phyloP scores from a whole-genome alignment of 2,797 vertebrate species.

The Ptychadena robeensis region DNA sequence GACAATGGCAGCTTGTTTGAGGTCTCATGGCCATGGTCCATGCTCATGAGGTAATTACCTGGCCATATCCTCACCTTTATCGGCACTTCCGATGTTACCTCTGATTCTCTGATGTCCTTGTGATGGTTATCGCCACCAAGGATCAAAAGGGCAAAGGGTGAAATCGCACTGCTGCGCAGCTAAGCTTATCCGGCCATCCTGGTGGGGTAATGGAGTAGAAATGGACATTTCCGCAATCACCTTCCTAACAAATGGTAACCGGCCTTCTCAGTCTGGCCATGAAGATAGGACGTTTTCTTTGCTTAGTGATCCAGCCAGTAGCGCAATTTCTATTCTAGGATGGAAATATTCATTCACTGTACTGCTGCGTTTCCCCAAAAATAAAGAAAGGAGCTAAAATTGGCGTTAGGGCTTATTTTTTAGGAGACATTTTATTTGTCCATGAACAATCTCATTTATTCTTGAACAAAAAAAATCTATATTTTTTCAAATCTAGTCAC shows the following conservation, averaged over 20 bases:
- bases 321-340: too few relatives aligned
- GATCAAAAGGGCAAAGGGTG: constrained; percentile 61
- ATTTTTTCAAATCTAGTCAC: too few relatives aligned
- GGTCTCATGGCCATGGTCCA: constrained; percentile 49
- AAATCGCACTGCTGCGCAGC: constrained; percentile 47
- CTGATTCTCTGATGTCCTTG: constrained; percentile 61
- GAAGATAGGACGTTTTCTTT: too few relatives aligned
- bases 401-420: too few relatives aligned
- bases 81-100: constrained; percentile 62
- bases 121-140: constrained; percentile 59
- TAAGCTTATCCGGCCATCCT: constrained; percentile 17
- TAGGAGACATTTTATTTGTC: too few relatives aligned
- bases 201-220: constrained; percentile 46
- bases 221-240: constrained; percentile 42
- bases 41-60: constrained; percentile 61
- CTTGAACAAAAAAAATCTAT: too few relatives aligned
- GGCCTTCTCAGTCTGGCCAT: background rate
- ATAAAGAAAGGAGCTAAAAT: too few relatives aligned
- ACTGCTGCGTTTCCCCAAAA: too few relatives aligned
- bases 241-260: background rate
- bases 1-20: constrained; percentile 59
- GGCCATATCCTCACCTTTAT: constrained; percentile 61
- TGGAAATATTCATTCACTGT: too few relatives aligned
- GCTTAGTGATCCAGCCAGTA: too few relatives aligned
- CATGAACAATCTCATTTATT: too few relatives aligned